Conservation (phyloP, 2,797 vertebrate species). For the Alca torda region DNA sequence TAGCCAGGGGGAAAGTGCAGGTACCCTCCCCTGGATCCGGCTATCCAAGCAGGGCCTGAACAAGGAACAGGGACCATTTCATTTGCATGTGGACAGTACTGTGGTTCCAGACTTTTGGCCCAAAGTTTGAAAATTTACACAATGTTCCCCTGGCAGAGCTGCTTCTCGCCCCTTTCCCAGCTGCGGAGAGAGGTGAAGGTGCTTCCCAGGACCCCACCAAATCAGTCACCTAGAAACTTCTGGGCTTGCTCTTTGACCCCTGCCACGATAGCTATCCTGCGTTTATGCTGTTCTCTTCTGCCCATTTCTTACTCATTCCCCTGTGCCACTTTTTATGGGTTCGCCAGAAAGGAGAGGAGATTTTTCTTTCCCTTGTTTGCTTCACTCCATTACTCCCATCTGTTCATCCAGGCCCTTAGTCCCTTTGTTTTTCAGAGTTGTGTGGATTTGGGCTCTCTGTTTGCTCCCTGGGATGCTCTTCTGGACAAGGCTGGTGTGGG, state of each 20-base stretch:
- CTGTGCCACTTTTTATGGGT: constrained; percentile 78
- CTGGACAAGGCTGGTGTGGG: background rate
- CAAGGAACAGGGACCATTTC: background rate
- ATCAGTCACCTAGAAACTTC: background rate
- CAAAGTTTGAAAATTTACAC: background rate
- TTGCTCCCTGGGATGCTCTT: constrained; percentile 55
- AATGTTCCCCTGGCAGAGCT: background rate
- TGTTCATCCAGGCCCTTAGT: constrained; percentile 77
- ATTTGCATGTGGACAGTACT: background rate
- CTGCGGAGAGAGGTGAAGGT: background rate
- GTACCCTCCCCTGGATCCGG: rapidly evolving
- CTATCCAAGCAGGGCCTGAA: background rate
- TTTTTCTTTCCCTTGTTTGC: constrained; percentile 83
- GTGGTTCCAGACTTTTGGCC: background rate
- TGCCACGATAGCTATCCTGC: background rate
- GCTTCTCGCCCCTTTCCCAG: background rate
- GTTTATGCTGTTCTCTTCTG: constrained; percentile 72
- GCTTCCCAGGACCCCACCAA: background rate
- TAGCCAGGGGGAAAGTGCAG: background rate
- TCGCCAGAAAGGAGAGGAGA: constrained; percentile 81
- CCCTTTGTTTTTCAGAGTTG: background rate
- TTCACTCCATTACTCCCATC: constrained; percentile 92
- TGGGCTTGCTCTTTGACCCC: background rate
- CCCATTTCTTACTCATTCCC: constrained; percentile 81
- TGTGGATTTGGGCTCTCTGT: constrained; percentile 73